Base-by-base conservation (phyloP, 2,797 vertebrate species). In the Diplodus sargus region DNA sequence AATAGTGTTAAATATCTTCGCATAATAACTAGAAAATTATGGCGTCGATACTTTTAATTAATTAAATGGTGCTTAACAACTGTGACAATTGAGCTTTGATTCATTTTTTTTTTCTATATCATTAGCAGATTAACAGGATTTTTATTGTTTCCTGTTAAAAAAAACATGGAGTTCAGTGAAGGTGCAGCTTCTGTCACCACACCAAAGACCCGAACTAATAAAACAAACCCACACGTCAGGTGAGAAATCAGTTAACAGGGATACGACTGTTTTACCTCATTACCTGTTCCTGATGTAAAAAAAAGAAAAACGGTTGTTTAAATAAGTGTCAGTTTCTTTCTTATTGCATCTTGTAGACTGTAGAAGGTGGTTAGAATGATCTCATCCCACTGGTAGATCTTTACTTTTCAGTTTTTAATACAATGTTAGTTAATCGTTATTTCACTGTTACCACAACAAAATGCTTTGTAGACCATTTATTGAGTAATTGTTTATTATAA, bases 81-180 rank as follows among this genome's bases (percentile, higher is more conserved):
- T 65, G 65, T 78, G 79, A 87, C 63, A 68, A 75, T 72, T 53
- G 13, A 85, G 59, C 52, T 71, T 71, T 70, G 25, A 52, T 61
- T 48, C 13, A 47, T 54, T 58, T 49, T 74, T 59, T 53, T 74
- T 59, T 67, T 71, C 25, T 66, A n/a, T 65, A 81, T 87, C 42
- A 83, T 85, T 77, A 79, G 63, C 65, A 57, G 56, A 82, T 79
- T 73, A 81, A 58, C 69, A 76, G 47, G 53, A 39, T 82, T 72
- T 43, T 62, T 61, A 67, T 58, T 18, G 22, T 43, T 22, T 59
- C 42, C 14, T 45, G 51, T 71, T 59, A 59, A 11, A 71, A 48
- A 9, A 3, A 22, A 56, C 47, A 53, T 25, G 64, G 39, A 7
- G 45, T 48, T 67, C 5, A 43, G 22, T 61, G 45, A 56, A 20